Percentiles rank a stretch among this genome's conserved stretches.
These are phyloP conservation scores for Cyprinella venusta DNA, from an alignment of 2,797 vertebrate species.

Conservation along the genomic window DNA sequence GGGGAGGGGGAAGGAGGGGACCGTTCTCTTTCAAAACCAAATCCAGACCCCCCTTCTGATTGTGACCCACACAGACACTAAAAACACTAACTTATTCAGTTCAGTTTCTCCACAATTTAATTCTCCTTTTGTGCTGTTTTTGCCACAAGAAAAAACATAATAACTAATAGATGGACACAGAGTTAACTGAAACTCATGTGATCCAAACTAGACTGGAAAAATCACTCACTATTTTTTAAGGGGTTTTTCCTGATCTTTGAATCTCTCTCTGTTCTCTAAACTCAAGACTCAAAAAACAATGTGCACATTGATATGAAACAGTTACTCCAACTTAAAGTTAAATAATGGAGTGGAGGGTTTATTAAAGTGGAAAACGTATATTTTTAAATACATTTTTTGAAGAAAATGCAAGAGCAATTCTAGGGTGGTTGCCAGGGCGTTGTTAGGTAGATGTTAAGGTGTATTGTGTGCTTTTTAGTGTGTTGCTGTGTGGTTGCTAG, in stretches of 20 bases:
- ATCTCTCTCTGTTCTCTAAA: background rate
- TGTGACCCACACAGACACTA: background rate
- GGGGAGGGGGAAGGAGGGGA: constrained; percentile 39
- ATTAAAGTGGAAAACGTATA: background rate
- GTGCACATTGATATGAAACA: background rate
- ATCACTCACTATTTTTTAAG: background rate
- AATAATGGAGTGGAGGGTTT: background rate
- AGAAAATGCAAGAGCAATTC: background rate
- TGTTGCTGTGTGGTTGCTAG: background rate
- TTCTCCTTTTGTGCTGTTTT: background rate
- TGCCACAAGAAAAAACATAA: background rate
- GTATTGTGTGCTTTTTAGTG: background rate
- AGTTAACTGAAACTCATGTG: constrained; percentile 17
- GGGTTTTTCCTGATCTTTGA: background rate
- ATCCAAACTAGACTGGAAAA: constrained; percentile 8
- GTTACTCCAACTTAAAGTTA: too few relatives aligned
- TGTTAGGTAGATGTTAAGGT: background rate
- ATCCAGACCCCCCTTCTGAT: constrained; percentile 17
- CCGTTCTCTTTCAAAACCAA: constrained; percentile 43
- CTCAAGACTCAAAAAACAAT: background rate
- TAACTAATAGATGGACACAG: constrained; percentile 5
- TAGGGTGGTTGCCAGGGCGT: background rate
- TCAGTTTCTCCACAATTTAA: background rate
- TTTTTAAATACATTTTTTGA: background rate
- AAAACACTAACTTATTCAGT: constrained; percentile 23